Conservation (phyloP, 1,140 invertebrate species). For the Heliconius hewitsoni region DNA sequence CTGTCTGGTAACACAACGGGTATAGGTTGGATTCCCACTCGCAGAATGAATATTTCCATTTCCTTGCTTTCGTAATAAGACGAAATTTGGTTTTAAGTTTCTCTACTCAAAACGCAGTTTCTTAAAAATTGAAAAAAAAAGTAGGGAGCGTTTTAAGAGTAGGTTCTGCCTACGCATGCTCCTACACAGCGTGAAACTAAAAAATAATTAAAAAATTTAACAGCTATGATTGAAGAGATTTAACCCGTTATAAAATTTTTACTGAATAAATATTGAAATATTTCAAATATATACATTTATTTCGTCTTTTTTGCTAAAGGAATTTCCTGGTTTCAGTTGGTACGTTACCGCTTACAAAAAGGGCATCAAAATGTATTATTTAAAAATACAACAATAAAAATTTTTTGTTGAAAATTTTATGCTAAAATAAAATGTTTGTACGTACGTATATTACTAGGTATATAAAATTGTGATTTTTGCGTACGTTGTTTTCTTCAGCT, state of each 20-base stretch:
- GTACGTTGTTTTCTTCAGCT: no score
- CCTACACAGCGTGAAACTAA: not conserved
- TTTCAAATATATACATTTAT: conserved; percentile 1
- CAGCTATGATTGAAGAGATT: not conserved
- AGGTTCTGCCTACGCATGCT: no score
- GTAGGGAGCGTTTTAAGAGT: not conserved
- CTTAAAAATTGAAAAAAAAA: no score
- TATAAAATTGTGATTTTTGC: not conserved
- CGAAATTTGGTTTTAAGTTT: no score
- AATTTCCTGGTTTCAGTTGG: not conserved
- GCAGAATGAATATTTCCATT: no score
- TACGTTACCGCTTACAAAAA: not conserved
- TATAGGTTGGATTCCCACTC: not conserved
- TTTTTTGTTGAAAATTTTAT: not conserved
- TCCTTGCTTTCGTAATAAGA: no score
- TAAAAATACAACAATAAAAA: not conserved
- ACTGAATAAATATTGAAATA: not conserved
- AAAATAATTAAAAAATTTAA: not conserved
- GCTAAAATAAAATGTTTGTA: not conserved
- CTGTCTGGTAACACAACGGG: not conserved
- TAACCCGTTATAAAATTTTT: not conserved
- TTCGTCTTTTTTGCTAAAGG: not conserved
- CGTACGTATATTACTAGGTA: not conserved
- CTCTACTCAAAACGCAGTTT: no score
- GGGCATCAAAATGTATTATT: conserved; percentile 12